These are phyloP conservation scores for Ophiothrix spiculata DNA, from an alignment of 35 echinoderm and acorn worm genomes.

Conservation along the genomic window DNA sequence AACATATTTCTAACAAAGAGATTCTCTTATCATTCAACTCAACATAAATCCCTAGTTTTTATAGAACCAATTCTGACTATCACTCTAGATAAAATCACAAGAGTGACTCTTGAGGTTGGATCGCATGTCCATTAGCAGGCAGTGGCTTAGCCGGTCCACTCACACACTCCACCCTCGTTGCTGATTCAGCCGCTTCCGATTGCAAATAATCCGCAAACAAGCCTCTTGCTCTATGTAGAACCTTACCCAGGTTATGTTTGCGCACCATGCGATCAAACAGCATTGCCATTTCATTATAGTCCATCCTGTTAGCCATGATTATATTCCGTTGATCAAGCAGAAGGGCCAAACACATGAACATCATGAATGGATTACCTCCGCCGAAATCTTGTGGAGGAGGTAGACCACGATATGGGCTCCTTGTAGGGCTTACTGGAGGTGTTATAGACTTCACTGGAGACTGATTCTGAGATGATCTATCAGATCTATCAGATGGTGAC, in stretches of 20 bases:
- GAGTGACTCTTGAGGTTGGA: background rate
- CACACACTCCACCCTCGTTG: background rate
- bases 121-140: background rate
- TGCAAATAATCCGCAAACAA: slow-evolving; percentile 86
- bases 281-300: slow-evolving; percentile 99
- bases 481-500: slow-evolving; percentile 55
- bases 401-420: slow-evolving; percentile 70
- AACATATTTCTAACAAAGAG: too few species aligned
- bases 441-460: slow-evolving; percentile 56
- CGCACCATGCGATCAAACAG: slow-evolving; percentile 98
- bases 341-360: slow-evolving; percentile 91
- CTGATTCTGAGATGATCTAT: background rate
- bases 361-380: slow-evolving; percentile 96
- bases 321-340: slow-evolving; percentile 75
- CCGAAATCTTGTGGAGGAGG: slow-evolving; percentile 94
- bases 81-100: too few species aligned
- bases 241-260: slow-evolving; percentile 77
- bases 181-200: slow-evolving; percentile 56
- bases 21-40: too few species aligned
- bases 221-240: slow-evolving; percentile 67
- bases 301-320: slow-evolving; percentile 84
- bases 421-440: slow-evolving; percentile 31
- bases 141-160: background rate
- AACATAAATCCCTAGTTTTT: too few species aligned
- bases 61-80: too few species aligned